These are phyloP conservation scores for Ctenoplectra terminalis DNA, from an alignment of 1,140 invertebrate species.

Conservation along the genomic window DNA sequence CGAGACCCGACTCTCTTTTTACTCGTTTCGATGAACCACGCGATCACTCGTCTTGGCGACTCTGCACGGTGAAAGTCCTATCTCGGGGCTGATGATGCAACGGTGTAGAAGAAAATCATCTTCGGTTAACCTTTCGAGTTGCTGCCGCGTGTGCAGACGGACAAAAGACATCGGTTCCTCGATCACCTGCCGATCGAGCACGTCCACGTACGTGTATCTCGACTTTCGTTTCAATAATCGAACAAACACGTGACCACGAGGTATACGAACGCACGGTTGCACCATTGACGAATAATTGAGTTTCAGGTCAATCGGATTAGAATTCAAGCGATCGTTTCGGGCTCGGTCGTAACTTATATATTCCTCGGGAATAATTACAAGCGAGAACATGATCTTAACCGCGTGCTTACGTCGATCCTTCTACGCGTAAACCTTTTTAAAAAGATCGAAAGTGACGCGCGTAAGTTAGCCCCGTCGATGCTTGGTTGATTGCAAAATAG, in stretches of 20 bases:
- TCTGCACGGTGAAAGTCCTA: constrained; percentile 75
- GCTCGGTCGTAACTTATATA: no score
- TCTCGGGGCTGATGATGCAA: constrained; percentile 71
- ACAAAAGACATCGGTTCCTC: constrained; percentile 8
- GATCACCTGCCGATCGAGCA: constrained; percentile 29
- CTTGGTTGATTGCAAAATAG: constrained; percentile 26
- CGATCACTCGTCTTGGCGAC: not conserved
- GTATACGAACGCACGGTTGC: not conserved
- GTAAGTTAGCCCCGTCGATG: constrained; percentile 13
- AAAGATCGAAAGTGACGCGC: not conserved
- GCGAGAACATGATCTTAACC: no score
- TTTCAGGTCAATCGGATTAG: not conserved
- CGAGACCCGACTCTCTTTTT: not conserved
- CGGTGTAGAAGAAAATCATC: constrained; percentile 62
- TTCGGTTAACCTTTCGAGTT: constrained; percentile 74
- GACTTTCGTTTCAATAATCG: not conserved
- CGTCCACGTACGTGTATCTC: not conserved
- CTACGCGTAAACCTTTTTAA: not conserved
- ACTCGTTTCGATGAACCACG: not conserved
- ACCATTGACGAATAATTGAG: no score
- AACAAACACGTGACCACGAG: not conserved
- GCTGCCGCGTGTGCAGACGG: not conserved
- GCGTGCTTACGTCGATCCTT: not conserved
- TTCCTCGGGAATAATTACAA: not conserved
- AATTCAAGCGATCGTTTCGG: not conserved